Base-by-base conservation (phyloP, 1,140 invertebrate genomes). In the Bursaphelenchus mucronatus region DNA sequence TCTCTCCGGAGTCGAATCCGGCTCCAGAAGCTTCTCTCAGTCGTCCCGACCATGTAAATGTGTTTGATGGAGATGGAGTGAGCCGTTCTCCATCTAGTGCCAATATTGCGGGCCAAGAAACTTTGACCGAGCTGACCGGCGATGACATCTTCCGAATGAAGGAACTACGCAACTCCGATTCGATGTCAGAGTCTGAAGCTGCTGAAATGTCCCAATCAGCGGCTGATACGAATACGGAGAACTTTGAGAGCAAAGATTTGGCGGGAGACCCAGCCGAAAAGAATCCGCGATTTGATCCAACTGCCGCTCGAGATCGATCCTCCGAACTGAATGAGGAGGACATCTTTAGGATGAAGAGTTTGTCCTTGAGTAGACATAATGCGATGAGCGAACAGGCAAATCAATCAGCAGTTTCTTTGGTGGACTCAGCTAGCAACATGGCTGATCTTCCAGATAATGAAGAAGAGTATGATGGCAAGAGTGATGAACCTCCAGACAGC, bases 361-460 rank as follows among this genome's bases (percentile, higher is more conserved):
- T 59, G 57, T 59, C 57, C 2, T 44, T 59, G 13, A 44, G 40
- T 5, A 39, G 57, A 13, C 13, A 13, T 45, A 1, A 44, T 50
- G 57, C 57, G 11, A 3, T 51, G 8, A 69, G 67, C 51, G 69
- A 71, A 44, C 65, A 57, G n/a, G 71, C 71, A 3, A 70, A 66
- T 15, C 73, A 79, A 43, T 81, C 79, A 1, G 73, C 79, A 9
- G 61, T 79, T 10, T 81, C 79, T 13, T 45, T 74, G 3, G 79
- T 75, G 17, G 77, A 79, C 59, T 79, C 77, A 8, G 70, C 76
- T 0, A 78, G 75, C 8, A 81, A 81, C 50, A 68, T 80, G 44
- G 77, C 69, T 43, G 77, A 79, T 19, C 70, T 71, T 50, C 69
- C 70, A 43, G 63, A 59, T 7, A 61, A 69, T 8, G 44, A 43